phyloP scores from a whole-genome alignment of 2,888 invertebrate genomes.

The Hypercompe scribonia region DNA sequence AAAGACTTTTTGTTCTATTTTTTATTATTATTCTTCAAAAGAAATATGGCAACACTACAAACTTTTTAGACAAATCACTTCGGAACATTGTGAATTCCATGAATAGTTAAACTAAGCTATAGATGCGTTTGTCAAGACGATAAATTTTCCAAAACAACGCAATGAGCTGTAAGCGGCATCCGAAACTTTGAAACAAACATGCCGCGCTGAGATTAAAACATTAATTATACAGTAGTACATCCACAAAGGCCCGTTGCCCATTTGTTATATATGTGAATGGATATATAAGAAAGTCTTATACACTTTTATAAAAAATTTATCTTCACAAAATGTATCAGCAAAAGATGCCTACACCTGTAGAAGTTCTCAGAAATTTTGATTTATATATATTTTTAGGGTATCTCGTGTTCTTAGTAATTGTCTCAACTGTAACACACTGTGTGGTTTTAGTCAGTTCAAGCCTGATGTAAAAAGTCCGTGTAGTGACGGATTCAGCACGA shows the following conservation, averaged over 20 bases:
- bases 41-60: background rate
- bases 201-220: conserved; percentile 44
- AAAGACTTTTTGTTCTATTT: too few species aligned
- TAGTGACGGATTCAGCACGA: too few species aligned
- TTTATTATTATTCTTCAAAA: background rate
- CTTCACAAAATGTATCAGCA: background rate
- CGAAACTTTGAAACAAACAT: conserved; percentile 35
- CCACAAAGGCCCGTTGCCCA: background rate
- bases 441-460: too few species aligned
- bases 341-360: background rate
- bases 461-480: too few species aligned
- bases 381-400: too few species aligned
- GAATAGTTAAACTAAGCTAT: conserved; percentile 1
- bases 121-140: conserved; percentile 28
- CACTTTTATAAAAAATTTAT: background rate
- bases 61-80: background rate
- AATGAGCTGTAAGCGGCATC: conserved; percentile 35
- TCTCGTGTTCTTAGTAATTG: background rate
- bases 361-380: background rate
- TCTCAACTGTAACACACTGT: background rate
- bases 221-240: conserved; percentile 45
- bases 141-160: conserved; percentile 25
- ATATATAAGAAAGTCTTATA: background rate
- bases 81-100: background rate
- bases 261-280: background rate